Evolutionary conservation across 2,888 invertebrate genomes (phyloP).

Genomic region (Platerodrilus igneus): DNA sequence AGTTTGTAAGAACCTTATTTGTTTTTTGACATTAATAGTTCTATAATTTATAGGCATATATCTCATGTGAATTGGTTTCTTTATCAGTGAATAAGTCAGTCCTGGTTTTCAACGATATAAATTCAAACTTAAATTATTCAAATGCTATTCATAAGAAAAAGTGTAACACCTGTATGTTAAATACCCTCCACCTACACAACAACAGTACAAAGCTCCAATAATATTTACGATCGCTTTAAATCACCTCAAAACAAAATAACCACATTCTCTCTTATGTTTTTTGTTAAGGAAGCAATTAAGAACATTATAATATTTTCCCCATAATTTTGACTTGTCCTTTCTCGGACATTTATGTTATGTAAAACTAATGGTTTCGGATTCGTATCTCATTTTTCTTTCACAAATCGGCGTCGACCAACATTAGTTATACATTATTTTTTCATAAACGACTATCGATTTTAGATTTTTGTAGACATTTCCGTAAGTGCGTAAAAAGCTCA

Average conservation of each 20-base stretch:
- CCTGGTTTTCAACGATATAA: no score
- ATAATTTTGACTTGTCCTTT: constrained; percentile 12
- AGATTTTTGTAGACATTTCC: constrained; percentile 9
- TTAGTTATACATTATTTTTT: constrained; percentile 6
- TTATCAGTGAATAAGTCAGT: no score
- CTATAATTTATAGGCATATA: no score
- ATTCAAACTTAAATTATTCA: no score
- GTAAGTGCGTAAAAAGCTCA: constrained; percentile 25
- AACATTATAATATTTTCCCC: constrained; percentile 18
- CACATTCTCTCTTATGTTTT: constrained; percentile 4
- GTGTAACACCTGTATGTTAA: constrained; percentile 24
- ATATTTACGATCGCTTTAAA: constrained; percentile 18
- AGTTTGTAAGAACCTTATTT: no score
- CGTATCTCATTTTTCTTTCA: no score
- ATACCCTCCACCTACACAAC: constrained; percentile 15
- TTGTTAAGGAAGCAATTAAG: constrained; percentile 15
- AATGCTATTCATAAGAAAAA: no score
- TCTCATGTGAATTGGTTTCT: no score
- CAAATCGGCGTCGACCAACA: no score
- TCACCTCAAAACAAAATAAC: constrained; percentile 14
- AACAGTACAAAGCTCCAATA: constrained; percentile 3
- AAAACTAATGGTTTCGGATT: no score
- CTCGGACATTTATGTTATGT: no score
- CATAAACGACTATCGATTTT: constrained; percentile 13
- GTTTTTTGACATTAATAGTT: no score